A percentile compares a stretch with the other conserved stretches of the same genome.
phyloP scores from a whole-genome alignment of 2,113 vertebrate species.

The Saccopteryx bilineata region DNA sequence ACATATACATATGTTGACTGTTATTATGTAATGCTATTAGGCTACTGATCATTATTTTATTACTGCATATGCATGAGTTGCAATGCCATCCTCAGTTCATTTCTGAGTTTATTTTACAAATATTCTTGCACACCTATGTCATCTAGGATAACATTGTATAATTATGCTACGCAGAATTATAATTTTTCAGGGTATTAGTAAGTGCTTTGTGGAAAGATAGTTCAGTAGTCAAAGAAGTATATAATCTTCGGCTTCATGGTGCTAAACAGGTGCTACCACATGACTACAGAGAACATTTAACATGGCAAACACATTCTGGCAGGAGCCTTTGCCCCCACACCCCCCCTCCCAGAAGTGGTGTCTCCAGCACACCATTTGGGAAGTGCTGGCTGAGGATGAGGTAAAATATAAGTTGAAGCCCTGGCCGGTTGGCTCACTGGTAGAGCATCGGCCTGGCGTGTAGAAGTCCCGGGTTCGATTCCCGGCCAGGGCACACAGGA shows the following conservation, averaged over 20 bases:
- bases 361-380: neutral
- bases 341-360: neutral
- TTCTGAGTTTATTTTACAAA: constrained; percentile 36
- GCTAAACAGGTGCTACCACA: neutral
- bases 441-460: no score
- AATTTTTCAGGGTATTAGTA: constrained; percentile 7
- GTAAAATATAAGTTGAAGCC: neutral
- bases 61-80: neutral
- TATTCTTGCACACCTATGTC: neutral
- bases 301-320: neutral
- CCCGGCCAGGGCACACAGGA: no score
- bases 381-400: neutral
- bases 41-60: neutral
- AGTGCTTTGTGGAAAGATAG: neutral
- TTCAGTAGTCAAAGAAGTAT: constrained; percentile 4
- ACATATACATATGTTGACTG: neutral
- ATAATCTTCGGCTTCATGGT: neutral
- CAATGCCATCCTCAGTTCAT: neutral
- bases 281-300: neutral
- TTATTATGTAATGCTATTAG: neutral
- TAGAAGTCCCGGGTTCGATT: no score
- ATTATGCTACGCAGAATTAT: neutral
- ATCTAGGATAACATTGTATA: neutral
- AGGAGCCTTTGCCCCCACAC: neutral
- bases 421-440: no score